These are phyloP conservation scores for Pseudorhombus dupliciocellatus DNA, from an alignment of 2,113 vertebrate genomes.

Conservation along the genomic window DNA sequence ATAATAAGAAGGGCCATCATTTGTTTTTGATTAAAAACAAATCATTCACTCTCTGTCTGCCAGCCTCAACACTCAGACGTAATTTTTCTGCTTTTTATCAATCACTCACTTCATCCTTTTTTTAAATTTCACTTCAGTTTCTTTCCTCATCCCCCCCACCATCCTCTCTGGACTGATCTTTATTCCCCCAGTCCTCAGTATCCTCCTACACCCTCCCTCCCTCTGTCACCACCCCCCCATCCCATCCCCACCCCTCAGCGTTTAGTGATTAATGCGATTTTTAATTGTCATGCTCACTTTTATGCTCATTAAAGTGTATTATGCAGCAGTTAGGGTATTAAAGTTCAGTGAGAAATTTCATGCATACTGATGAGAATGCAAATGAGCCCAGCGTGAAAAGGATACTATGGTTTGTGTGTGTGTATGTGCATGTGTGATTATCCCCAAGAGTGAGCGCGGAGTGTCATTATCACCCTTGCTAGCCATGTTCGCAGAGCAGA, in stretches of 20 bases:
- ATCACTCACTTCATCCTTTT: conserved; percentile 11
- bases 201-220: conserved; percentile 40
- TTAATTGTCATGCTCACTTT: conserved; percentile 90
- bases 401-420: conserved; percentile 58
- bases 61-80: conserved; percentile 9
- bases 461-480: conserved; percentile 64
- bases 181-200: conserved; percentile 34
- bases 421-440: conserved; percentile 53
- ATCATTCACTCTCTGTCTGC: conserved; percentile 31
- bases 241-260: conserved; percentile 68
- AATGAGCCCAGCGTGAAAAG: conserved; percentile 83
- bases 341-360: conserved; percentile 89
- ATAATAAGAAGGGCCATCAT: not conserved
- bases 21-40: conserved; percentile 26
- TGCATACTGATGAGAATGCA: conserved; percentile 91
- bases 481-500: conserved; percentile 53
- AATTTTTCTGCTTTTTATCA: conserved; percentile 11
- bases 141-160: conserved; percentile 12
- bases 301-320: conserved; percentile 85
- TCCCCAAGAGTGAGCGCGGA: conserved; percentile 63
- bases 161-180: conserved; percentile 44
- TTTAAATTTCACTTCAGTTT: conserved; percentile 39
- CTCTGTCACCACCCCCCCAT: conserved; percentile 29
- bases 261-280: conserved; percentile 87
- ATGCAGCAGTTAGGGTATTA: conserved; percentile 87